These are phyloP conservation scores for Heliconius himera DNA, from an alignment of 1,140 invertebrate species.

Conservation along the genomic window DNA sequence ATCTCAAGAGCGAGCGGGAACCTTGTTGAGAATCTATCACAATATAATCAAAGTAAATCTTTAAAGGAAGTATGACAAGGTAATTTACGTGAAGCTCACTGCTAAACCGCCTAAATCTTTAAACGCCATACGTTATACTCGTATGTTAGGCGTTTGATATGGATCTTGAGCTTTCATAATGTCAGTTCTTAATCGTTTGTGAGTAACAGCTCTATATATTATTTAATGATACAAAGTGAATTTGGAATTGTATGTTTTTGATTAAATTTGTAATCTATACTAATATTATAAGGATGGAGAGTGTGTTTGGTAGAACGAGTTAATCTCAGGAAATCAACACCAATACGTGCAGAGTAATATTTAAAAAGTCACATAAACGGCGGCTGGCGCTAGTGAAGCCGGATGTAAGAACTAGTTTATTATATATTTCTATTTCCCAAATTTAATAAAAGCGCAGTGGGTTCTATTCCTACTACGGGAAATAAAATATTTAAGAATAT, in stretches of 20 bases:
- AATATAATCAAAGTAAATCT: background rate
- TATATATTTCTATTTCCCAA: too few relatives aligned
- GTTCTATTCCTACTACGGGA: too few relatives aligned
- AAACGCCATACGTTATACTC: background rate
- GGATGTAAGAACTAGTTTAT: too few relatives aligned
- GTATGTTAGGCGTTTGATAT: background rate
- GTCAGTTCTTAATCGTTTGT: background rate
- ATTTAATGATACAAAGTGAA: background rate
- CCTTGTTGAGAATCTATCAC: too few relatives aligned
- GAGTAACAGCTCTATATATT: background rate
- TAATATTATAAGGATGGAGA: too few relatives aligned
- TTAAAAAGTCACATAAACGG: too few relatives aligned
- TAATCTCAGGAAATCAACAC: too few relatives aligned
- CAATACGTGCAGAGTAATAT: too few relatives aligned
- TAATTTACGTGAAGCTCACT: background rate
- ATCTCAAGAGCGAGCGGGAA: background rate
- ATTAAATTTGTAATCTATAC: background rate
- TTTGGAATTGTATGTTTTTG: background rate
- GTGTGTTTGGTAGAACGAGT: too few relatives aligned
- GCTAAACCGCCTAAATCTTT: background rate
- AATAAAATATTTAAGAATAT: too few relatives aligned
- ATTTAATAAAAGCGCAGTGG: too few relatives aligned
- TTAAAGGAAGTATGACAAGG: background rate
- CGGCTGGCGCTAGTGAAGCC: too few relatives aligned
- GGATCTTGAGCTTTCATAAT: slow-evolving; percentile 4